Evolutionary conservation across 1,140 invertebrate genomes (phyloP), one percentile per base, ranked within the genome.

Genomic region (Pteromalus puparum): DNA sequence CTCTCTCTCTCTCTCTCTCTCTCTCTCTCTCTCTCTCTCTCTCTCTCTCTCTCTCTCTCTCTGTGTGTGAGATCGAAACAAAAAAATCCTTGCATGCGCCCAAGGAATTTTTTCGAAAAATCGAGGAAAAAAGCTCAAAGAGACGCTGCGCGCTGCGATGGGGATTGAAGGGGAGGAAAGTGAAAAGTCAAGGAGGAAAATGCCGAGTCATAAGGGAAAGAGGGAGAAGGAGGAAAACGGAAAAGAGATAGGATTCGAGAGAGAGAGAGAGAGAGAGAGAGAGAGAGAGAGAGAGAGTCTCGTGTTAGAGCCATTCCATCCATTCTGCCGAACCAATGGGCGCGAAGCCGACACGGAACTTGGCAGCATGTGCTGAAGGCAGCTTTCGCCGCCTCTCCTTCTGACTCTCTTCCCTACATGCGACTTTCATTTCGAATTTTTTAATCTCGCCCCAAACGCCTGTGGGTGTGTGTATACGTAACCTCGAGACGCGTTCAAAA

Each of bases 241-340:
- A 85, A 74, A 84, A 26, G 72, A 65, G 26, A 65, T 34, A 34
- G 30, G 30, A 34, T 34, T 34, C 30, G 34, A 78, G 26, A 61
- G 82, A 87, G 86, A 83, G 75, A 83, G 85, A 87, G 72, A 53
- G 86, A 74, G 85, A 84, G 81, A 88, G 34, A 73, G n/a, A 80
- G 72, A n/a, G 73, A 26, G 53, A 61, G 73, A 77, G 82, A 73
- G 30, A 4, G 18, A 24, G 61, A 77, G 48, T 81, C 80, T 81
- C 77, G 73, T 81, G 74, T 83, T 74, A 70, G 82, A 80, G 70
- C 80, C 82, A 84, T 73, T 87, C 83, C 86, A 86, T 87, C 84
- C 86, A 83, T 87, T 85, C 72, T 76, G 34, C 48, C 82, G 72
- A 85, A 70, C 86, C 88, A 88, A 84, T 88, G 78, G 78, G 84